Base-by-base conservation (phyloP, 2,888 invertebrate genomes). In the Heteropelma amictum region DNA sequence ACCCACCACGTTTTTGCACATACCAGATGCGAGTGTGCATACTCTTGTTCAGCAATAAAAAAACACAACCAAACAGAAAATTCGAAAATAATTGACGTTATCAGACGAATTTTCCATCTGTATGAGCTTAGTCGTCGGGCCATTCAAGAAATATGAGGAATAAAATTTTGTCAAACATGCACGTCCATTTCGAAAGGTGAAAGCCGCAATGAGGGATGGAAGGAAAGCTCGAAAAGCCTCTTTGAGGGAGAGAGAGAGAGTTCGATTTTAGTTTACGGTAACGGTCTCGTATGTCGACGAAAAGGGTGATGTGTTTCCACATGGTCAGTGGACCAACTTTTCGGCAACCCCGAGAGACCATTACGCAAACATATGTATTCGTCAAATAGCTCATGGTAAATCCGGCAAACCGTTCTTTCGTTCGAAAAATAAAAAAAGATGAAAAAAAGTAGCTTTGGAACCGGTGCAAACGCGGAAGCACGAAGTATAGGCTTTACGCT, bases 181-280 rank as follows among this genome's bases (percentile, higher is more conserved):
- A n/a, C n/a, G 28, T 19, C 8, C 17, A 3, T 19, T 1, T 7
- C 42, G 14, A 8, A 21, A 47, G 17, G 10, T 17, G 33, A 19
- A 42, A 26, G 38, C 38, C 12, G 30, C 30, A 42, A 28, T 30
- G 38, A 53, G 38, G 47, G 3, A n/a, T 19, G 14, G 6, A 33
- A 19, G 28, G 14, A 40, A 64, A 38, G 38, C 63, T 56, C 38
- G 47, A 56, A 65, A 65, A 72, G 58, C 51, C 42, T 72, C 72
- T 72, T 65, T 60, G 51, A 60, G 58, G 19, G 19, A 64, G 51
- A 40, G 54, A 38, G 38, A 49, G 58, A 28, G 19, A 64, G 51
- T 49, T 63, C 49, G 38, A 49, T 33, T 51, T 26, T 45, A 35
- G 42, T 19, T 26, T 30, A 19, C 12, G 26, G 42, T 6, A 33